Evolutionary conservation across 64 coral and sea anemone genomes (phyloP), one percentile per base, ranked within the genome.

Genomic region (Platygyra sinensis): DNA sequence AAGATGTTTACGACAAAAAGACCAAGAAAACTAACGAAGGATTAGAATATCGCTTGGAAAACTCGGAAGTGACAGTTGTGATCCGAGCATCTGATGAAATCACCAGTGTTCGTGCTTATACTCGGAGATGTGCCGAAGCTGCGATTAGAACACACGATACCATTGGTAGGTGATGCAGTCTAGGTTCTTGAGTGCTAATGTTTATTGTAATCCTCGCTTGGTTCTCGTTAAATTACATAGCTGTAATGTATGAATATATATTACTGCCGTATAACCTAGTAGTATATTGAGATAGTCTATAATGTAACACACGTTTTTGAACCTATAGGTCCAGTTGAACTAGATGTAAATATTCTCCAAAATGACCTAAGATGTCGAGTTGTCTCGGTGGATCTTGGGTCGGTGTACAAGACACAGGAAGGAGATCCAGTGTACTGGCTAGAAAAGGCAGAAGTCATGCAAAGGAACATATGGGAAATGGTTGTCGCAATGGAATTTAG

Each of bases 1-100:
- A 89, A 59, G 74, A 69, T 78, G 76, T 89, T 52, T 89, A 89
- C 42, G 36, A 63, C 24, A 89, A 89, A 67, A 89, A 89, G 75
- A 89, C 87, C 5, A 78, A 64, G 36, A 89, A 77, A 71, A 89
- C 87, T 19, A 33, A 63, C 5, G 19, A 76, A 14, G 87, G 87
- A 51, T 69, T 89, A 29, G 76, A 78, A 52, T 79, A 89, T 67
- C 36, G 30, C n/a, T 89, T 89, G 74, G 62, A 65, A 29, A 39
- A 89, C 31, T 89, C 87, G 16, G 24, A 79, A 61, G 87, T 89
- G 25, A 62, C 57, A 20, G 46, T 67, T 27, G 59, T 55, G 31
- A 22, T 79, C 3, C 74, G 60, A 65, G 73, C 87, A 52, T 63
- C 74, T 30, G 57, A 76, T 25, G 60, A 78, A 52, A 89, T 89